Percentiles rank a stretch among this genome's conserved stretches.
phyloP scores from a whole-genome alignment of 1,140 invertebrate species.

The Listronotus bonariensis region DNA sequence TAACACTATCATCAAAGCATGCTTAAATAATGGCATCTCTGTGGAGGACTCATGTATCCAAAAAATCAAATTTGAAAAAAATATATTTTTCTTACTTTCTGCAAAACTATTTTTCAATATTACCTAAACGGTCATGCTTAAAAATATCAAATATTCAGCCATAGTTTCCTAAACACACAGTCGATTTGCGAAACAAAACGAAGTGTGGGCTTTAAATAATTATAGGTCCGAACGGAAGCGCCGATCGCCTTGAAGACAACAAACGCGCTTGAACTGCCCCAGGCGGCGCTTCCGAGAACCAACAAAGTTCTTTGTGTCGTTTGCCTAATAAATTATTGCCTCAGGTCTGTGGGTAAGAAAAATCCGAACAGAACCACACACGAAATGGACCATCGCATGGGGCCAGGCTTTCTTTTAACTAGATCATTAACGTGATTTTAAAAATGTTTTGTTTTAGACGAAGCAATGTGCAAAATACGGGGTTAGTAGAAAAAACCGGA shows the following conservation, averaged over 20 bases:
- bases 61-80: too few relatives aligned
- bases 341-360: conserved; percentile 15
- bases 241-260: conserved; percentile 37
- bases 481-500: too few relatives aligned
- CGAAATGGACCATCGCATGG: conserved; percentile 6
- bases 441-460: too few relatives aligned
- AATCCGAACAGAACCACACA: conserved; percentile 19
- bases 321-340: conserved; percentile 48
- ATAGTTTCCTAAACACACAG: conserved; percentile 3
- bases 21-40: too few relatives aligned
- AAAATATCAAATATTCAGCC: too few relatives aligned
- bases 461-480: too few relatives aligned
- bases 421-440: neutral
- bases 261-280: conserved; percentile 21
- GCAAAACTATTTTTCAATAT: too few relatives aligned
- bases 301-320: conserved; percentile 47
- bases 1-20: too few relatives aligned
- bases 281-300: conserved; percentile 46
- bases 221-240: conserved; percentile 49
- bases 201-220: conserved; percentile 51
- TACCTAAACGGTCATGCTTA: too few relatives aligned
- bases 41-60: too few relatives aligned
- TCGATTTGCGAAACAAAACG: conserved; percentile 21
- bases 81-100: too few relatives aligned
- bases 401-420: neutral